Percentiles rank a stretch among this genome's conserved stretches.
Conservation (phyloP, 2,113 vertebrate species). For the Thymallus thymallus region DNA sequence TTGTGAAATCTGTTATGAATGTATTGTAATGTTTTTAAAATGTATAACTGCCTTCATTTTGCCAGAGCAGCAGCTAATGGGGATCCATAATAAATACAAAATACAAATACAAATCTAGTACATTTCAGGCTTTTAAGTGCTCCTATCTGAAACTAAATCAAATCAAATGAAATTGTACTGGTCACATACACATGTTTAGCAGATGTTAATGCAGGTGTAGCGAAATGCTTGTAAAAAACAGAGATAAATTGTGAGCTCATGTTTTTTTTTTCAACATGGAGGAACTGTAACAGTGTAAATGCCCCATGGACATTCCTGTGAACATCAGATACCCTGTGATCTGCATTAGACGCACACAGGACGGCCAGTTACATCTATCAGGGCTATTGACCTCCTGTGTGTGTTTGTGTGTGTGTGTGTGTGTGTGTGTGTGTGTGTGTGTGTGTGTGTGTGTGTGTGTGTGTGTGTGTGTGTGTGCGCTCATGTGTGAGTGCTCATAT, state of each 20-base stretch:
- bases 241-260: neutral
- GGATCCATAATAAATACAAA: too few species aligned
- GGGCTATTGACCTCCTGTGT: neutral
- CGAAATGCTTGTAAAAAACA: too few species aligned
- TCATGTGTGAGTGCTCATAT: too few species aligned
- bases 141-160: neutral
- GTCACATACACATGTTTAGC: too few species aligned
- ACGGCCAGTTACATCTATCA: neutral
- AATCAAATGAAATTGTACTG: too few species aligned
- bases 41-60: too few species aligned
- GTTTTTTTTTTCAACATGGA: neutral
- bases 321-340: neutral
- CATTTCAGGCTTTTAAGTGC: neutral
- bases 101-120: too few species aligned
- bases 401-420: neutral
- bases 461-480: constrained; percentile 1
- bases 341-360: neutral
- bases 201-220: too few species aligned
- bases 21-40: too few species aligned
- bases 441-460: neutral
- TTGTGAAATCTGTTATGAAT: too few species aligned
- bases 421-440: neutral
- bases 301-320: neutral
- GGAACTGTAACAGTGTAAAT: neutral
- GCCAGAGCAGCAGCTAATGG: too few species aligned